Percentiles rank a stretch among this genome's conserved stretches.
phyloP scores from a whole-genome alignment of 2,797 vertebrate genomes.

The Labeo calbasu region DNA sequence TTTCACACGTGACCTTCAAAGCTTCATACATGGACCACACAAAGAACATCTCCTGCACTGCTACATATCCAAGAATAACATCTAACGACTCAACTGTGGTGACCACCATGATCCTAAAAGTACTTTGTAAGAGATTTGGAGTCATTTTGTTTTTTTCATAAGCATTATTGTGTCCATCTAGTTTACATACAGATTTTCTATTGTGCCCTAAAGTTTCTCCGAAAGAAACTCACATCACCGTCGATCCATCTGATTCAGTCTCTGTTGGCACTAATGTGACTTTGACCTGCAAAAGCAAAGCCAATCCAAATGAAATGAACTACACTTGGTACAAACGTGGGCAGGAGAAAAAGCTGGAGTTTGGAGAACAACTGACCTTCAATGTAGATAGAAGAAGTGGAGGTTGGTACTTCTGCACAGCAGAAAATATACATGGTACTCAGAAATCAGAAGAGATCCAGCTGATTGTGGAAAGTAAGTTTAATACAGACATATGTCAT shows the following conservation, averaged over 20 bases:
- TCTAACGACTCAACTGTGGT: conserved; percentile 7
- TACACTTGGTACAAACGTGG: conserved; percentile 67
- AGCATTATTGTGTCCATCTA: background rate
- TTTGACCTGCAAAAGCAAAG: conserved; percentile 69
- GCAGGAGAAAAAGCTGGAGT: background rate
- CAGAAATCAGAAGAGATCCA: background rate
- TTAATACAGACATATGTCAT: too few relatives aligned
- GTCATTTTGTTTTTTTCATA: background rate
- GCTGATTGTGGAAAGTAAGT: background rate
- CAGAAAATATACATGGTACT: conserved; percentile 23
- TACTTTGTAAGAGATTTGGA: background rate
- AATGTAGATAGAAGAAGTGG: background rate
- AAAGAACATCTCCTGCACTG: conserved; percentile 63
- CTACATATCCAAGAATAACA: conserved; percentile 56
- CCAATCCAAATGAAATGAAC: conserved; percentile 65
- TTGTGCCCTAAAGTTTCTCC: conserved; percentile 64
- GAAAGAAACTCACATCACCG: conserved; percentile 54
- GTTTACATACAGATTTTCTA: background rate
- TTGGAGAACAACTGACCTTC: conserved; percentile 51
- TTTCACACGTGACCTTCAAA: conserved; percentile 57
- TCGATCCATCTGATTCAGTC: conserved; percentile 56
- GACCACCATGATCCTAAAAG: conserved; percentile 22
- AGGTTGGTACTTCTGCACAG: conserved; percentile 64
- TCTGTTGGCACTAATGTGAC: conserved; percentile 63
- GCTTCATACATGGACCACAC: conserved; percentile 61